Conservation (phyloP, 2,113 vertebrate species). For the Colistium nudipinnis region DNA sequence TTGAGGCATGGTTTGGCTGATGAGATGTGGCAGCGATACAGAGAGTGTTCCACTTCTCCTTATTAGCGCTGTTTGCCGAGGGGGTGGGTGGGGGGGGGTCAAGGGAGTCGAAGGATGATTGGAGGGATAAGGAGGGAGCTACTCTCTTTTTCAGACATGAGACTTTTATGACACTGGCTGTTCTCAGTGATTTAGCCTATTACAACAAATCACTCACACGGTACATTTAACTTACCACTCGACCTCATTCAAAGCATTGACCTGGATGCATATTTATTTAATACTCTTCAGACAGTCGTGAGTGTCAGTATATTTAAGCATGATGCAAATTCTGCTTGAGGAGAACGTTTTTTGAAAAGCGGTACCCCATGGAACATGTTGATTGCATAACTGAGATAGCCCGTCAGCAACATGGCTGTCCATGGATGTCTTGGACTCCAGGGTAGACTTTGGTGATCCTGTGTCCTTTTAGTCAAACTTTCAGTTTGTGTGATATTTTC, state of each 20-base stretch:
- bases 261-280: too few species aligned
- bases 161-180: not conserved
- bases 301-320: not conserved
- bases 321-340: not conserved
- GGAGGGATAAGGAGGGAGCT: conserved; percentile 18
- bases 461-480: not conserved
- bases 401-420: not conserved
- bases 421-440: not conserved
- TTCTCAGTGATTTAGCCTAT: not conserved
- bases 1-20: conserved; percentile 71
- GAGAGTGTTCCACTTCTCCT: conserved; percentile 73
- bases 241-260: too few species aligned
- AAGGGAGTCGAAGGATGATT: conserved; percentile 36
- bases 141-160: conserved; percentile 18
- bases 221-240: too few species aligned
- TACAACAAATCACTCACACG: not conserved
- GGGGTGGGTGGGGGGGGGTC: conserved; percentile 20
- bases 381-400: too few species aligned
- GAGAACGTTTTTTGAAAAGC: too few species aligned
- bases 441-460: not conserved
- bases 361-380: too few species aligned
- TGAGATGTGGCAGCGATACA: conserved; percentile 77
- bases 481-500: not conserved
- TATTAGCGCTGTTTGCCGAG: conserved; percentile 66
- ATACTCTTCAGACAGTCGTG: too few species aligned